Conservation (phyloP, 2,113 vertebrate genomes). For the Scytalopus superciliaris region DNA sequence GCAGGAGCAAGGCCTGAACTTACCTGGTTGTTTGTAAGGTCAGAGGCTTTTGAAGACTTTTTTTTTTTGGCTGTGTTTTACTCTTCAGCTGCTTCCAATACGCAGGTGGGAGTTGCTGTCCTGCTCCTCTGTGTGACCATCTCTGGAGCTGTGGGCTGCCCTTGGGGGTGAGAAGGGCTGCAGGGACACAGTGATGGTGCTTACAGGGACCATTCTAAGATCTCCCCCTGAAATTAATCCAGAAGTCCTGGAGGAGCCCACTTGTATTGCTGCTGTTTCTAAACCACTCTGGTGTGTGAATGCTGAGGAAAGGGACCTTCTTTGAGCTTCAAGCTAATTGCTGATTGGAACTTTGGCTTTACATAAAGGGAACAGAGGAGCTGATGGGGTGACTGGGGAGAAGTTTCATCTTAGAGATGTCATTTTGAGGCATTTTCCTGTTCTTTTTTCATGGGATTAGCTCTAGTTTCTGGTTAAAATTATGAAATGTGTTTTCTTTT, state of each 20-base stretch:
- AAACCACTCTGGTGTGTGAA: neutral
- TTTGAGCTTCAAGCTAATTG: accelerated
- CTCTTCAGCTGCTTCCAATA: neutral
- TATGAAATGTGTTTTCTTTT: neutral
- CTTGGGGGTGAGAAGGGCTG: neutral
- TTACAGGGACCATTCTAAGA: neutral
- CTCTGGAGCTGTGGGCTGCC: neutral
- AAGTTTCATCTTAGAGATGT: neutral
- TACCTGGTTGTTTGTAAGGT: neutral
- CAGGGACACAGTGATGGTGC: neutral
- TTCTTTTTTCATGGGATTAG: neutral
- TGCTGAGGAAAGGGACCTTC: neutral
- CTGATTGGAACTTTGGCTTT: neutral
- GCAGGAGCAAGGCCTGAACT: neutral
- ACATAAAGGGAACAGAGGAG: neutral
- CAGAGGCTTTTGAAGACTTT: neutral
- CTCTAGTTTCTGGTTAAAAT: neutral
- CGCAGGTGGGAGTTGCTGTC: neutral
- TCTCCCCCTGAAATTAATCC: neutral
- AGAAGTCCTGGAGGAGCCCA: neutral
- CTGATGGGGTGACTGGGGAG: neutral
- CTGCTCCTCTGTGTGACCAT: accelerated
- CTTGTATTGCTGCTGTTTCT: neutral
- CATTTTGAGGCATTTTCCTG: neutral
- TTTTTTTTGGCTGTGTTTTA: neutral